Evolutionary conservation across 2,113 vertebrate genomes (phyloP).

Genomic region (Aspidoscelis tigris): DNA sequence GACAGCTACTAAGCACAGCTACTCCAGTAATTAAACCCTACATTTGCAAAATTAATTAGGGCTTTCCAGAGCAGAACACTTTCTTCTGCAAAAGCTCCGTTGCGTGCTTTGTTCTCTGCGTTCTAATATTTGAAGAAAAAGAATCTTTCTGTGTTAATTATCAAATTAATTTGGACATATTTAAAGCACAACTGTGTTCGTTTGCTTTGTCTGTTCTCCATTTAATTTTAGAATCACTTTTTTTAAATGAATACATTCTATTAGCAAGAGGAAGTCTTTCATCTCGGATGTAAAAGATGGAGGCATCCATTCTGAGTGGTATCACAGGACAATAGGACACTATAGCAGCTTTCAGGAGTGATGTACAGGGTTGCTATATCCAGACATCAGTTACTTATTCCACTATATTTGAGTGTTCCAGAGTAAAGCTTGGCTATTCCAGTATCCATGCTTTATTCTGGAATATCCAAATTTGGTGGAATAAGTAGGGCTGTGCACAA

Average conservation of each 20-base stretch:
- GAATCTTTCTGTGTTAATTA: constrained; percentile 72
- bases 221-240: constrained; percentile 47
- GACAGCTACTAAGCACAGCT: constrained; percentile 58
- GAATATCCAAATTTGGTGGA: too few species aligned
- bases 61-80: constrained; percentile 66
- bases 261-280: constrained; percentile 41
- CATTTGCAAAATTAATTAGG: constrained; percentile 76
- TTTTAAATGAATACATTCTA: constrained; percentile 53
- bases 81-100: constrained; percentile 65
- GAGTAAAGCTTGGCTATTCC: too few species aligned
- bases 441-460: too few species aligned
- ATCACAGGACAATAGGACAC: constrained; percentile 19
- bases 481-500: too few species aligned
- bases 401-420: too few species aligned
- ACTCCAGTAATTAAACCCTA: constrained; percentile 67
- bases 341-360: constrained; percentile 7
- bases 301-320: neutral
- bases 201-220: constrained; percentile 55
- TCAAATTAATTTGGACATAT: constrained; percentile 73
- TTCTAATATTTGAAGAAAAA: constrained; percentile 66
- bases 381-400: too few species aligned
- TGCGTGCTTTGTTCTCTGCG: constrained; percentile 64
- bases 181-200: constrained; percentile 63
- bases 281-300: neutral
- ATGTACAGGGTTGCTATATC: neutral